Evolutionary conservation across 2,797 vertebrate species (phyloP).

Genomic region (Danio albolineatus): DNA sequence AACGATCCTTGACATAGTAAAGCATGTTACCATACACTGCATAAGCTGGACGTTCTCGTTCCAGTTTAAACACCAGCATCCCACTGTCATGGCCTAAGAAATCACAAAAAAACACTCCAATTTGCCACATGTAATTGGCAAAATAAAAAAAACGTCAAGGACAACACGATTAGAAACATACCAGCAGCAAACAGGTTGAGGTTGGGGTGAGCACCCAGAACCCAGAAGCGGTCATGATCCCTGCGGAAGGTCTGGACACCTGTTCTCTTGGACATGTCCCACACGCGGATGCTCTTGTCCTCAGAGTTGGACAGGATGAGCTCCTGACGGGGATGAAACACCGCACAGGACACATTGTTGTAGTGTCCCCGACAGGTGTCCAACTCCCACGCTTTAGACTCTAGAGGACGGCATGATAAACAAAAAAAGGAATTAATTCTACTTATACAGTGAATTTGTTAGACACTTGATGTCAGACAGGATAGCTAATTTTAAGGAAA

Average conservation of each 20-base stretch:
- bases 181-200: conserved; percentile 98
- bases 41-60: conserved; percentile 92
- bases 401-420: conserved; percentile 65
- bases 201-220: conserved; percentile 94
- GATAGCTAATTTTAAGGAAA: too few species aligned
- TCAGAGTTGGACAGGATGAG: conserved; percentile 97
- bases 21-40: conserved; percentile 92
- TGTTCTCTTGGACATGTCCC: conserved; percentile 98
- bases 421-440: too few species aligned
- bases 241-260: conserved; percentile 96
- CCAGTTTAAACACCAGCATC: conserved; percentile 97
- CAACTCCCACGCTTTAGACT: conserved; percentile 96
- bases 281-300: conserved; percentile 97
- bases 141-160: background rate
- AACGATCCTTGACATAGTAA: conserved; percentile 95
- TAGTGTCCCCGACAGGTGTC: conserved; percentile 97
- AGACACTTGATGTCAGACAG: too few species aligned
- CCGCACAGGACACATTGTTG: conserved; percentile 97
- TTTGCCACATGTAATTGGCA: background rate
- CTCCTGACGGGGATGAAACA: conserved; percentile 96
- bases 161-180: conserved; percentile 60
- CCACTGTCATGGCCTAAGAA: conserved; percentile 91
- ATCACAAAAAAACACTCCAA: background rate
- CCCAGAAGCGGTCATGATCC: conserved; percentile 98
- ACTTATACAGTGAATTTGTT: too few species aligned